Base-by-base conservation (phyloP, 2,797 vertebrate genomes). In the Spinibarbus caldwelli region DNA sequence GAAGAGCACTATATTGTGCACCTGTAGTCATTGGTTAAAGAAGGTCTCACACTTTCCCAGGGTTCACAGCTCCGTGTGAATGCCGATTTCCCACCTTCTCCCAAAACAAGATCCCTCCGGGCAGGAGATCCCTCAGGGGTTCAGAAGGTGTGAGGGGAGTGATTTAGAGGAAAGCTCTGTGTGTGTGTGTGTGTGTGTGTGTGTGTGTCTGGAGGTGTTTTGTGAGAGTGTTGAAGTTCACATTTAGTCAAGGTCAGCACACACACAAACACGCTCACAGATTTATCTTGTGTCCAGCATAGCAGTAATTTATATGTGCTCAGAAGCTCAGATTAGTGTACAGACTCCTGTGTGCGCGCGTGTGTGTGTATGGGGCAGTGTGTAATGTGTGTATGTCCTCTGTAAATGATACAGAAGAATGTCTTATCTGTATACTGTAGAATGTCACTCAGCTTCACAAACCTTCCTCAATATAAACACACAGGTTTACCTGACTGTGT, bases 211-310 rank as follows among this genome's bases (percentile, higher is more conserved):
- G 70, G 34, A 4, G 68, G 6, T 47, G 57, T 66, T 80, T 80
- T 66, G 59, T 52, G 64, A 80, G 47, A 52, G 78, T 80, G 78
- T 67, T 67, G 62, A 80, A 80, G 23, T 45, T 47, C 71, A 77
- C 38, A 59, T 47, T 29, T 68, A 47, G 68, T 68, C 78, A 68
- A 80, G 78, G 78, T 80, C 78, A 67, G 41, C 36, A 45, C 49
- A 43, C 7, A 78, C 49, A 78, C 52, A 54, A 52, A 59, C 76
- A 78, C 75, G 38, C 49, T 41, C 34, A 41, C 52, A 5, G 41
- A 34, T 80, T 64, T 47, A 67, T 80, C 43, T 31, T 34, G 62
- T 66, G 78, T 47, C 49, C 12, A 54, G 47, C 49, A 15, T n/a
- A n/a, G 49, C 78, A 80, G 62, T 47, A 47, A 43, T 47, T 66